phyloP scores from a whole-genome alignment of 2,113 vertebrate species.

The Odocoileus virginianus region DNA sequence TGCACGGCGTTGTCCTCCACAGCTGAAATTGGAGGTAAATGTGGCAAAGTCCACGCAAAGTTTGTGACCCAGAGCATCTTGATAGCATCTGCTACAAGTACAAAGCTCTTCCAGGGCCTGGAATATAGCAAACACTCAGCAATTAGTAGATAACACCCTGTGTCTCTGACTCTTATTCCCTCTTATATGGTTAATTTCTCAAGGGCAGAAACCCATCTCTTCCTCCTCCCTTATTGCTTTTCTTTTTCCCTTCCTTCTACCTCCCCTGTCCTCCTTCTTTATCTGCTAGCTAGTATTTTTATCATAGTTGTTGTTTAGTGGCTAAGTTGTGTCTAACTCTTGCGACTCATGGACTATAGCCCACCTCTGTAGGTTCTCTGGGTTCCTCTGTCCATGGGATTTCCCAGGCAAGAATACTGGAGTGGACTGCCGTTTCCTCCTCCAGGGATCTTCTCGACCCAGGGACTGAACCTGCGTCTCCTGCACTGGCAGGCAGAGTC shows the following conservation, averaged over 20 bases:
- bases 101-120: not conserved
- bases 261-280: not conserved
- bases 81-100: not conserved
- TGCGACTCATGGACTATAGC: not conserved
- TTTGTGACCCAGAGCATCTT: not conserved
- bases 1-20: not conserved
- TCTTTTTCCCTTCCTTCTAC: not conserved
- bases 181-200: not conserved
- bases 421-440: not conserved
- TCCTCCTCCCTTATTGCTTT: not conserved
- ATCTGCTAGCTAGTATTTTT: not conserved
- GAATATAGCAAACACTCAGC: not conserved
- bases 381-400: not conserved
- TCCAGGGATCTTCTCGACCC: not conserved
- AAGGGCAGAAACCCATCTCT: not conserved
- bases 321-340: not conserved
- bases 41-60: not conserved
- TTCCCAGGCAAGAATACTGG: not conserved
- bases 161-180: not conserved
- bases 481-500: not conserved
- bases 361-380: not conserved
- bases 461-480: not conserved
- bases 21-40: not conserved
- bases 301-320: not conserved
- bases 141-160: not conserved